These are phyloP conservation scores for Gymnocheta viridis DNA, from an alignment of 2,888 invertebrate genomes.

Conservation along the genomic window DNA sequence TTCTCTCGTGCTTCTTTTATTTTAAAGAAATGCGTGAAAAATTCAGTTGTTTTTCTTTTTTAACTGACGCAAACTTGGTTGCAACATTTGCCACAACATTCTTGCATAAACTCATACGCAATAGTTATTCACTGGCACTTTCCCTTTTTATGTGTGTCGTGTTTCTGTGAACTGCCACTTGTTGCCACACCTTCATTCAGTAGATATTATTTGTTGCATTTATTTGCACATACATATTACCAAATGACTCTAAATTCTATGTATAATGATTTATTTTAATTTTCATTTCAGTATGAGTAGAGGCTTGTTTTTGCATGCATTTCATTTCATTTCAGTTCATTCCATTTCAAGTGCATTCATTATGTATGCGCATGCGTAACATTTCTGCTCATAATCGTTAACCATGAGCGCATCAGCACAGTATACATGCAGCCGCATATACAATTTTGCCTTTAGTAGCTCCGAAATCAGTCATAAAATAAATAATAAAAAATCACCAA, in stretches of 20 bases:
- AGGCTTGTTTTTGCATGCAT: slow-evolving; percentile 8
- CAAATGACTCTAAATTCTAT: slow-evolving; percentile 55
- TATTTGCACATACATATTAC: not conserved
- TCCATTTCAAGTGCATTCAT: slow-evolving; percentile 57
- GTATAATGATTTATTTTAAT: not conserved
- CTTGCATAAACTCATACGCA: slow-evolving; percentile 17
- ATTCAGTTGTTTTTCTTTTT: not conserved
- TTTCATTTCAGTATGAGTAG: not conserved
- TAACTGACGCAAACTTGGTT: not conserved
- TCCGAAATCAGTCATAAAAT: slow-evolving; percentile 30
- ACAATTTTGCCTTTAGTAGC: slow-evolving; percentile 22
- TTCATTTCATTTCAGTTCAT: slow-evolving; percentile 32
- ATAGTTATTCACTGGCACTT: slow-evolving; percentile 9
- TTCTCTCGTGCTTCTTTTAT: no score
- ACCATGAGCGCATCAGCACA: slow-evolving; percentile 25
- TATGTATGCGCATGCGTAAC: slow-evolving; percentile 66
- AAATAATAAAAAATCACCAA: slow-evolving; percentile 42
- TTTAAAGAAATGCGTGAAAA: not conserved
- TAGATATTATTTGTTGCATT: not conserved
- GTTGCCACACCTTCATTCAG: slow-evolving; percentile 36
- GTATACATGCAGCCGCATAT: not conserved
- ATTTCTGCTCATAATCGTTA: slow-evolving; percentile 54
- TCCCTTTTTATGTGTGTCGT: slow-evolving; percentile 24
- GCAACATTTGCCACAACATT: slow-evolving; percentile 8
- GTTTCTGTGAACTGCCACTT: slow-evolving; percentile 47